Evolutionary conservation across 2,888 invertebrate genomes (phyloP).

Genomic region (Eupeodes luniger): DNA sequence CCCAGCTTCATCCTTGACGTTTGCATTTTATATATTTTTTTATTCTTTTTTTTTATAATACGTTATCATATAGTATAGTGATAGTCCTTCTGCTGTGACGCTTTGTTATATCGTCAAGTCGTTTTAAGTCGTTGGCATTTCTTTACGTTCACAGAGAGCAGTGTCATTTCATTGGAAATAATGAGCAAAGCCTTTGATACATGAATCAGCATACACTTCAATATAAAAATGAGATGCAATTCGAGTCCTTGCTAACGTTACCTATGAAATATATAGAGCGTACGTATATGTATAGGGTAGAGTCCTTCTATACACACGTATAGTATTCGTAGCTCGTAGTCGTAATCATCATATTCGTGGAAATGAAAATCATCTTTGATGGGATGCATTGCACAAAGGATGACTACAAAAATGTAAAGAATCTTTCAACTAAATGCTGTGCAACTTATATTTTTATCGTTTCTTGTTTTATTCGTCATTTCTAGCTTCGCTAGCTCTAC

Average conservation of each 20-base stretch:
- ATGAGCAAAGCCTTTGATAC: constrained; percentile 70
- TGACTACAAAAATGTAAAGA: constrained; percentile 11
- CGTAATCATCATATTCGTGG: not conserved
- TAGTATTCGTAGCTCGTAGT: not conserved
- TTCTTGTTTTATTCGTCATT: not conserved
- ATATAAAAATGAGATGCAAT: constrained; percentile 29
- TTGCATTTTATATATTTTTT: constrained; percentile 15
- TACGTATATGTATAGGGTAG: not conserved
- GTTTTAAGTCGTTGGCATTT: constrained; percentile 55
- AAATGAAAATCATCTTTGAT: not conserved
- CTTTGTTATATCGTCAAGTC: constrained; percentile 37
- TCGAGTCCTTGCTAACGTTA: constrained; percentile 25
- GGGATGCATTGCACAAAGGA: constrained; percentile 42
- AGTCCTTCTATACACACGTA: not conserved
- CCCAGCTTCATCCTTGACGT: constrained; percentile 8
- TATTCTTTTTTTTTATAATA: not conserved
- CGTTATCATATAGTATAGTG: not conserved
- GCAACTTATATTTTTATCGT: constrained; percentile 36
- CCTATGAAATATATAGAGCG: not conserved
- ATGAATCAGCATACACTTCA: constrained; percentile 56
- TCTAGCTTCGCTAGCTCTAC: no score
- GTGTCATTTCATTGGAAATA: constrained; percentile 64
- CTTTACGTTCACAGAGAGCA: constrained; percentile 50
- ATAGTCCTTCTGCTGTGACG: constrained; percentile 1
- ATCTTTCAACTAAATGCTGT: constrained; percentile 32